Evolutionary conservation across 1,140 invertebrate genomes (phyloP).

Genomic region (Microplitis mediator): DNA sequence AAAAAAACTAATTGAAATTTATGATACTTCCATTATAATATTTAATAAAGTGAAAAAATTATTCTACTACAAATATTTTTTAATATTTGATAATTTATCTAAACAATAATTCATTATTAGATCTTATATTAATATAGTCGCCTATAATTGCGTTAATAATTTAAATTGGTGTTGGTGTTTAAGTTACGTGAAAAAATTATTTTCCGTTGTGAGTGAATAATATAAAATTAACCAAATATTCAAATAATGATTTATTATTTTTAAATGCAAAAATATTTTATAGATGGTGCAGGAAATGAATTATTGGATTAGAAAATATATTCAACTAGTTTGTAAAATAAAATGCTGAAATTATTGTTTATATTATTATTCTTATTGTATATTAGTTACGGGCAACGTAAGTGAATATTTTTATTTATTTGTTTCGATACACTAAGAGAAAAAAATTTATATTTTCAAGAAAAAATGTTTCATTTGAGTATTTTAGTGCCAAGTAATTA

Average conservation of each 20-base stretch:
- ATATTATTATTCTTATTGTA: constrained; percentile 11
- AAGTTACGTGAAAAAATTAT: background rate
- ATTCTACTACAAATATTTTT: too few relatives aligned
- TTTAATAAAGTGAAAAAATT: background rate
- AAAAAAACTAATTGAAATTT: background rate
- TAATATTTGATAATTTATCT: too few relatives aligned
- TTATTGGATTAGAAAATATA: constrained; percentile 15
- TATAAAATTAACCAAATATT: too few relatives aligned
- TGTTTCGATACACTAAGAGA: background rate
- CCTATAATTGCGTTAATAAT: too few relatives aligned
- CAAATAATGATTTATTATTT: too few relatives aligned
- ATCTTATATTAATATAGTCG: too few relatives aligned
- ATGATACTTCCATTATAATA: background rate
- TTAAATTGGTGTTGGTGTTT: background rate
- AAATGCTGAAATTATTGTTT: constrained; percentile 15
- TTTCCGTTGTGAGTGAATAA: background rate
- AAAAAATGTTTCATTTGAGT: too few relatives aligned
- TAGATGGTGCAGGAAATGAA: constrained; percentile 24
- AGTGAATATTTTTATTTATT: background rate
- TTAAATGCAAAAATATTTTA: background rate
- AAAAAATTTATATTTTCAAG: too few relatives aligned
- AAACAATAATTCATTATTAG: too few relatives aligned
- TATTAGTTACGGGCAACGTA: constrained; percentile 15
- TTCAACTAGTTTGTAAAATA: constrained; percentile 15
- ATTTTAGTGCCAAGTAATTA: too few relatives aligned